phyloP scores from a whole-genome alignment of 2,888 invertebrate genomes.

The Gibbula magus region DNA sequence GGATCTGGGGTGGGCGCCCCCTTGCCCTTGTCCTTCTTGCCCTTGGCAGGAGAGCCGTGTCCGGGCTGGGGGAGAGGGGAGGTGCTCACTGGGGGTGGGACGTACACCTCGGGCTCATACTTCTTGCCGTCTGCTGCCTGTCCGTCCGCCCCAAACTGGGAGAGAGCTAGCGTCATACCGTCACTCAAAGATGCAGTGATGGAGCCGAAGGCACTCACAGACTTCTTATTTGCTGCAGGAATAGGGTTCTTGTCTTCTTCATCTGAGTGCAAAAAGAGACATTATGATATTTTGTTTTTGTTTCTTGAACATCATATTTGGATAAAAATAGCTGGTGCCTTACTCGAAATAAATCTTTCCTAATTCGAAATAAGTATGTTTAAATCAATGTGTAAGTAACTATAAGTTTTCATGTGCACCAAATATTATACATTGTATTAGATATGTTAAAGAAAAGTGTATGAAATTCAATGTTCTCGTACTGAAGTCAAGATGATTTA shows the following conservation, averaged over 20 bases:
- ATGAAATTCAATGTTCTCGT: too few relatives aligned
- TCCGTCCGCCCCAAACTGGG: constrained; percentile 70
- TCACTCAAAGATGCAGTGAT: constrained; percentile 69
- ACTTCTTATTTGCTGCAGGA: constrained; percentile 30
- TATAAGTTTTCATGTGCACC: too few relatives aligned
- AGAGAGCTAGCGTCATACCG: constrained; percentile 71
- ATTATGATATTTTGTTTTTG: too few relatives aligned
- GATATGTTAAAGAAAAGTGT: too few relatives aligned
- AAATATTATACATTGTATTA: too few relatives aligned
- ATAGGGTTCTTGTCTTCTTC: constrained; percentile 25
- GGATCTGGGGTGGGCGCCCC: constrained; percentile 60
- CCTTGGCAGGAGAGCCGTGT: constrained; percentile 50
- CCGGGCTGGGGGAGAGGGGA: constrained; percentile 49
- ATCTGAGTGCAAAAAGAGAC: not conserved
- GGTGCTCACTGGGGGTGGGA: constrained; percentile 51
- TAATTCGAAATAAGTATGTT: too few relatives aligned
- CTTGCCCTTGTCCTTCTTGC: constrained; percentile 54
- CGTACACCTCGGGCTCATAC: constrained; percentile 65
- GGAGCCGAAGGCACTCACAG: constrained; percentile 70
- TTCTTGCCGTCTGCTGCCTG: constrained; percentile 61
- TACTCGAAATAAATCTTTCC: too few relatives aligned
- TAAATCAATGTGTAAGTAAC: too few relatives aligned
- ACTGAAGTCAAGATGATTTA: too few relatives aligned
- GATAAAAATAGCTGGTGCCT: too few relatives aligned
- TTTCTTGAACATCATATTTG: too few relatives aligned